Conservation (phyloP, 2,888 invertebrate genomes). For the Parnassius smintheus region DNA sequence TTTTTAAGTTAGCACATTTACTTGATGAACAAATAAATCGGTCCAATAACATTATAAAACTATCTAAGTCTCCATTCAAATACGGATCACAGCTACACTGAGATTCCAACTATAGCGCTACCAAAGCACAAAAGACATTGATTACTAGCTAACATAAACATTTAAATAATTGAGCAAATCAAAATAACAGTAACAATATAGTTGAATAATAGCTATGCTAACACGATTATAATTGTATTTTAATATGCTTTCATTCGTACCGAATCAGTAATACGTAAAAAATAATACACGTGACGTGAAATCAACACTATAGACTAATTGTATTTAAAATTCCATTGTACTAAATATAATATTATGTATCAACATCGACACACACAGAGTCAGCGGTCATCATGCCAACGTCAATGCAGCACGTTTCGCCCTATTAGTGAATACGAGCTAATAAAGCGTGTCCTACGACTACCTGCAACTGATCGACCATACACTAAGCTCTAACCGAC, state of each 20-base stretch:
- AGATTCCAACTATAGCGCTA: slow-evolving; percentile 31
- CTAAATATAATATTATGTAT: slow-evolving; percentile 60
- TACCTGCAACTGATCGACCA: slow-evolving; percentile 35
- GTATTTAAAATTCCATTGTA: slow-evolving; percentile 66
- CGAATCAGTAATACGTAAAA: slow-evolving; percentile 47
- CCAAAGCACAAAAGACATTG: slow-evolving; percentile 30
- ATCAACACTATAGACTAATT: slow-evolving; percentile 54
- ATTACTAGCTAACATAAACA: slow-evolving; percentile 71
- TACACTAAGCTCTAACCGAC: slow-evolving; percentile 45
- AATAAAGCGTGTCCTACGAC: slow-evolving; percentile 48
- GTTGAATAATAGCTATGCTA: slow-evolving; percentile 56
- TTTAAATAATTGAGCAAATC: slow-evolving; percentile 79
- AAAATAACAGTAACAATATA: slow-evolving; percentile 76
- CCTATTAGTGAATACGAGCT: slow-evolving; percentile 29
- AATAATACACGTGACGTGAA: slow-evolving; percentile 48
- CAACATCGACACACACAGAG: slow-evolving; percentile 63
- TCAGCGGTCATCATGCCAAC: slow-evolving; percentile 31
- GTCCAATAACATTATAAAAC: slow-evolving; percentile 21
- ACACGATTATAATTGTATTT: slow-evolving; percentile 59
- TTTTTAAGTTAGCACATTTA: not conserved
- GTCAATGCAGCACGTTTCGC: slow-evolving; percentile 3
- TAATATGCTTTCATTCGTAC: slow-evolving; percentile 54
- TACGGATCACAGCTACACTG: slow-evolving; percentile 34
- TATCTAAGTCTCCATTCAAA: slow-evolving; percentile 25
- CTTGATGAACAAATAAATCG: slow-evolving; percentile 13